A percentile compares a stretch with the other conserved stretches of the same genome.
These are phyloP conservation scores for Imbricaverruca yamaguchii DNA, from an alignment of 2,888 invertebrate genomes.

Conservation along the genomic window DNA sequence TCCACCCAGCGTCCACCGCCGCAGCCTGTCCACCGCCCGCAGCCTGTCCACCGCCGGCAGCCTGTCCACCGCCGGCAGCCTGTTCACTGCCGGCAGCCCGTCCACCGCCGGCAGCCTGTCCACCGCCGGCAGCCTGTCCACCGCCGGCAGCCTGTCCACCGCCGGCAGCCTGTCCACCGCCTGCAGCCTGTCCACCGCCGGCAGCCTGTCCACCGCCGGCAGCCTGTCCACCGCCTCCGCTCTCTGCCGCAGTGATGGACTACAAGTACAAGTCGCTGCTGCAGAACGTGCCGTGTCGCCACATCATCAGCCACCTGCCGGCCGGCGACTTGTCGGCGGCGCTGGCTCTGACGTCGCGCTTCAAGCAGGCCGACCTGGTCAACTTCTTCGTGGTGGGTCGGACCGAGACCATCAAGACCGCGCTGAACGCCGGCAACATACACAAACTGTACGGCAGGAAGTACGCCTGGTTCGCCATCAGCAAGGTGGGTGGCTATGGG, in stretches of 20 bases:
- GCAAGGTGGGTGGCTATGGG: slow-evolving; percentile 46
- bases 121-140: too few species aligned
- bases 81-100: too few species aligned
- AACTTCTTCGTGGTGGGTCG: slow-evolving; percentile 80
- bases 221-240: not conserved
- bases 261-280: slow-evolving; percentile 86
- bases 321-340: slow-evolving; percentile 43
- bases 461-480: slow-evolving; percentile 79
- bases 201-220: too few species aligned
- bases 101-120: too few species aligned
- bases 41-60: too few species aligned
- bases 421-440: slow-evolving; percentile 61
- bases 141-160: too few species aligned
- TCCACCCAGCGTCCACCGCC: too few species aligned
- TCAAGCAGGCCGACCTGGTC: slow-evolving; percentile 66
- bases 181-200: too few species aligned
- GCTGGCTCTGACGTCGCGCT: slow-evolving; percentile 32
- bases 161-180: too few species aligned
- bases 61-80: too few species aligned
- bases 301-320: slow-evolving; percentile 57
- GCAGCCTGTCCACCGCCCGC: too few species aligned
- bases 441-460: slow-evolving; percentile 71
- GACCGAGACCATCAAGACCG: slow-evolving; percentile 58
- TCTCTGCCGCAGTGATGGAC: slow-evolving; percentile 65
- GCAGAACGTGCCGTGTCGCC: slow-evolving; percentile 81